Evolutionary conservation across 2,113 vertebrate species (phyloP).

Genomic region (Sciurus niger): DNA sequence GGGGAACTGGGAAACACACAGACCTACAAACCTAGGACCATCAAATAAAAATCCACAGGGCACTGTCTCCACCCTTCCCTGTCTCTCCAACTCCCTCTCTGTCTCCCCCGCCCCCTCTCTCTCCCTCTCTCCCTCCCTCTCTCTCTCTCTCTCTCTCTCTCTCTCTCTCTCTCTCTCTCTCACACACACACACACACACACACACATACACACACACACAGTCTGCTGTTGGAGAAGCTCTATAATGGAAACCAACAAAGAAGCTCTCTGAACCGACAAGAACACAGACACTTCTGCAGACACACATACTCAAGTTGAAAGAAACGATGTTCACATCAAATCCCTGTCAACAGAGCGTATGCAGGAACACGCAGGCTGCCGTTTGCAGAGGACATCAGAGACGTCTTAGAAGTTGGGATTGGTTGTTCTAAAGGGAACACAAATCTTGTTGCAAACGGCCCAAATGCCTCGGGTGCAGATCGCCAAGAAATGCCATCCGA

Average conservation of each 20-base stretch:
- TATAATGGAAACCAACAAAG: background rate
- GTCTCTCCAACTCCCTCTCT: background rate
- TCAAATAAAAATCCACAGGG: background rate
- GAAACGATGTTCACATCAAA: background rate
- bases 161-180: no score
- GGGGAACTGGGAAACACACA: background rate
- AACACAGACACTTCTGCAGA: background rate
- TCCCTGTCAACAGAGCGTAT: rapidly evolving
- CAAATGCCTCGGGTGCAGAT: background rate
- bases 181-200: background rate
- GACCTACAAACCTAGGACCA: background rate
- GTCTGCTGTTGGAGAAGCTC: background rate
- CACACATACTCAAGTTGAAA: background rate
- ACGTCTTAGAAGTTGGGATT: background rate
- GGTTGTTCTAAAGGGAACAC: background rate
- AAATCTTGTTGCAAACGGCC: background rate
- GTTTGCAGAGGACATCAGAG: background rate
- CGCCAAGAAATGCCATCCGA: rapidly evolving
- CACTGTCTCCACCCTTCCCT: background rate
- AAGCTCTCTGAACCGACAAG: background rate
- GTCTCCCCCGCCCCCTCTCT: background rate
- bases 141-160: no score
- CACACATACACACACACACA: background rate
- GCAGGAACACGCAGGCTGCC: background rate
- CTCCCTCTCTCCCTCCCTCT: no score